phyloP scores from a whole-genome alignment of 2,797 vertebrate genomes.

The Schizopygopsis pylzovi region DNA sequence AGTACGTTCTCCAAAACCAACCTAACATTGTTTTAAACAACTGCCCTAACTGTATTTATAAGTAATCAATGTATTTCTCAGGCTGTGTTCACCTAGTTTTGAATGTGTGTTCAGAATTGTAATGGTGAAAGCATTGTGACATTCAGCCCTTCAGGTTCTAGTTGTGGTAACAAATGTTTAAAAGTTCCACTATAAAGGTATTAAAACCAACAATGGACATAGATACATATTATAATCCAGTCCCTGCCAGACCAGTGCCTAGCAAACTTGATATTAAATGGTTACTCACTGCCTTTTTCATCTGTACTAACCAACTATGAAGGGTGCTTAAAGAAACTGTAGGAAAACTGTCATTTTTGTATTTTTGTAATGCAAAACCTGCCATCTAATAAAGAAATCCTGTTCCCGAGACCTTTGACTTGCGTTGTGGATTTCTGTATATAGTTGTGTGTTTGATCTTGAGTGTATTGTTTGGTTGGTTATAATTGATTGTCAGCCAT shows the following conservation, averaged over 20 bases:
- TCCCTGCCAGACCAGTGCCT: constrained; percentile 13
- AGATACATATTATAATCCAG: neutral
- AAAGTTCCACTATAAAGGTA: neutral
- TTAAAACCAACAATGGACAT: neutral
- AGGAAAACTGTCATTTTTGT: constrained; percentile 47
- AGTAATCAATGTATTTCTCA: neutral
- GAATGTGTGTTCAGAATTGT: constrained; percentile 1
- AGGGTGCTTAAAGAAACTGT: constrained; percentile 43
- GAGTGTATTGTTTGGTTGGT: neutral
- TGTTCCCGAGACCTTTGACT: constrained; percentile 8
- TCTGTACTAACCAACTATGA: constrained; percentile 30
- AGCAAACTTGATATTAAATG: constrained; percentile 22
- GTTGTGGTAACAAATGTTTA: constrained; percentile 2
- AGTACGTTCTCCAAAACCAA: neutral
- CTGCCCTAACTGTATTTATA: neutral
- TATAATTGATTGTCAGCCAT: neutral
- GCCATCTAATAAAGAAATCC: constrained; percentile 44
- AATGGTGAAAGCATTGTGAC: neutral
- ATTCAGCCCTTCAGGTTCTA: neutral
- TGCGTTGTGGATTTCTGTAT: neutral
- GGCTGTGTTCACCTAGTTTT: constrained; percentile 3
- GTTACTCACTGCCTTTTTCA: constrained; percentile 51
- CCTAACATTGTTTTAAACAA: neutral
- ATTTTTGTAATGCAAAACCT: constrained; percentile 54
- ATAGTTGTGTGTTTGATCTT: neutral